Base-by-base conservation (phyloP, 2,113 vertebrate genomes). In the Sula dactylatra region DNA sequence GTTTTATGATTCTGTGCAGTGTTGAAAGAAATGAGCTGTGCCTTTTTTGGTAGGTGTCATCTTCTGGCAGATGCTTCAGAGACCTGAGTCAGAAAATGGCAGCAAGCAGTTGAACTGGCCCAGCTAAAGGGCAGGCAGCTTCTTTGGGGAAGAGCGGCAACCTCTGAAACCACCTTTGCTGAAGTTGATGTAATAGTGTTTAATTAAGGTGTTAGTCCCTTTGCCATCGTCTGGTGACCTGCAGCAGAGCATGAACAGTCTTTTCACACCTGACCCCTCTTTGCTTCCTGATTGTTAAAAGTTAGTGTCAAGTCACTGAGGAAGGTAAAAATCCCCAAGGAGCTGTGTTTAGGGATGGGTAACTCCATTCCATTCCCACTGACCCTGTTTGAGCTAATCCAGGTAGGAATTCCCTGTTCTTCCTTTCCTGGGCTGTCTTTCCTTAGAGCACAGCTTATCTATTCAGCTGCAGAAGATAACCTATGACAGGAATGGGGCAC, bases 381-480 rank as follows among this genome's bases (percentile, higher is more conserved):
- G 85, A 93, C 76, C 87, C 74, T 49, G 90, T 94, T 94, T 76
- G 38, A 65, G 64, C 55, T 90, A 93, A 70, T 95, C 79, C 45
- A 62, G 67, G 26, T 66, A 90, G 82, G 61, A 90, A 83, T 93
- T 94, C 50, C 27, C 17, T 64, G 10, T 86, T 93, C 13, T 49
- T 74, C 32, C 44, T 45, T 58, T 31, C 71, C 44, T 62, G 42
- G 38, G 82, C 38, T 78, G 4, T 80, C 31, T 76, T 85, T 38
- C 90, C 42, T n/a, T 59, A 26, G 62, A 90, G 76, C 58, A 80
- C 62, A 90, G 54, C 7, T 94, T 92, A 90, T 45, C 49, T 95
- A 22, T 86, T 97, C 85, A 90, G 70, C 67, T 87, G 50, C 20
- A 47, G 55, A 47, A 92, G 67, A 74, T 83, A 92, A 77, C 10